Evolutionary conservation across 2,888 invertebrate species (phyloP), one percentile per base, ranked within the genome.

Genomic region (Germaria angustata): DNA sequence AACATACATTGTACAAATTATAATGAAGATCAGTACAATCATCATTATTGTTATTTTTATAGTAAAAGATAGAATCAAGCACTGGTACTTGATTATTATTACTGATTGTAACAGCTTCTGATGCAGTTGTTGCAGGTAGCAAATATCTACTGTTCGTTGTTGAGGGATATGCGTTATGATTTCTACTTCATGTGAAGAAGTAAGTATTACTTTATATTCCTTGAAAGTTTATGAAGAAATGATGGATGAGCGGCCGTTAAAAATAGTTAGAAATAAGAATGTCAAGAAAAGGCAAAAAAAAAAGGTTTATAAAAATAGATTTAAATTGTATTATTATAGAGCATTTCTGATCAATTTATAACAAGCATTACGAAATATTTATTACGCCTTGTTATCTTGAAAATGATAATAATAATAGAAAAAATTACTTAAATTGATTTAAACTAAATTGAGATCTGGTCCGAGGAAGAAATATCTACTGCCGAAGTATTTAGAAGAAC

Each of bases 1-100:
- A 11, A 2, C 17, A 72, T 76, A 49, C 44, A 66, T 77, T 61
- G 71, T 77, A 77, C 65, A 81, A 72, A 72, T 77, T 72, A 77
- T 77, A 73, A 75, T 78, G 55, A 81, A 69, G 63, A 73, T 81
- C 61, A 78, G 73, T 57, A 73, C 63, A 73, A 72, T 66, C 28
- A 71, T 76, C 15, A 53, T 65, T 36, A 41, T 73, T 57, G 61
- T 73, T 32, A 55, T 71, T 39, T 22, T 59, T 65, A 34, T 24
- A 24, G 55, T 24, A 32, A 55, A 15, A 66, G 71, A 81, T 66
- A 53, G 55, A 71, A 77, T 72, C 71, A 66, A 39, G n/a, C 59
- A 8, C 20, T 39, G 15, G n/a, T 8, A 32, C 53, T 51, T n/a
- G n/a, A 22, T 65, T 71, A 73, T 61, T 80, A 77, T 59, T 51